Conservation (phyloP, 2,888 invertebrate species). For the Philaethria dido region DNA sequence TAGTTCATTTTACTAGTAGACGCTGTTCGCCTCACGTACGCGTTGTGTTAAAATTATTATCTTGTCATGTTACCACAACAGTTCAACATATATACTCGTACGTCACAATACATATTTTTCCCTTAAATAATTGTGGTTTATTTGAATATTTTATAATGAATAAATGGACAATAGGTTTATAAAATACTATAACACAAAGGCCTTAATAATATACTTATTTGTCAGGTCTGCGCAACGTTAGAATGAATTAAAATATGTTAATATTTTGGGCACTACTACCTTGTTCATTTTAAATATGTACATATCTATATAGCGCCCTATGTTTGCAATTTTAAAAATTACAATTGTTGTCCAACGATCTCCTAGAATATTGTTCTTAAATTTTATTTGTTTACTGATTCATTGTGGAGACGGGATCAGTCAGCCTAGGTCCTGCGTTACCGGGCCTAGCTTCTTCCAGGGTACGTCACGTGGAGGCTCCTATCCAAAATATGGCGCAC, state of each 20-base stretch:
- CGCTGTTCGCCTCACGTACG: neutral
- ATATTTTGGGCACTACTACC: neutral
- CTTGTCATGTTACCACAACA: neutral
- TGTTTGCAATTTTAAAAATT: no score
- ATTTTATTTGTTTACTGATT: no score
- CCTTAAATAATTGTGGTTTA: constrained; percentile 6
- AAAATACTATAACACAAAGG: neutral
- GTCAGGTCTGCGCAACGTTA: neutral
- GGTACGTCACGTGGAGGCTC: no score
- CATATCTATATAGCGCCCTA: no score
- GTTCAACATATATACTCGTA: neutral
- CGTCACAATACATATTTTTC: constrained; percentile 1
- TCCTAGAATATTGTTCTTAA: no score
- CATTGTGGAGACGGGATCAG: no score
- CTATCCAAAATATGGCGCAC: no score
- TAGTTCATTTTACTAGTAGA: neutral
- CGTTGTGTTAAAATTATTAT: neutral
- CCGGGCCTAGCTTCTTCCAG: no score
- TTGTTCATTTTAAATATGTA: neutral
- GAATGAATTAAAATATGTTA: neutral
- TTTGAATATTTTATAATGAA: neutral
- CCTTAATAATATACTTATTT: neutral
- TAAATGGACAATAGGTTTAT: neutral
- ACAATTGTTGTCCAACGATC: no score
- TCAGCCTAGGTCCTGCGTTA: no score